These are phyloP conservation scores for Andrena hattorfiana DNA, from an alignment of 2,888 invertebrate species.

Conservation along the genomic window DNA sequence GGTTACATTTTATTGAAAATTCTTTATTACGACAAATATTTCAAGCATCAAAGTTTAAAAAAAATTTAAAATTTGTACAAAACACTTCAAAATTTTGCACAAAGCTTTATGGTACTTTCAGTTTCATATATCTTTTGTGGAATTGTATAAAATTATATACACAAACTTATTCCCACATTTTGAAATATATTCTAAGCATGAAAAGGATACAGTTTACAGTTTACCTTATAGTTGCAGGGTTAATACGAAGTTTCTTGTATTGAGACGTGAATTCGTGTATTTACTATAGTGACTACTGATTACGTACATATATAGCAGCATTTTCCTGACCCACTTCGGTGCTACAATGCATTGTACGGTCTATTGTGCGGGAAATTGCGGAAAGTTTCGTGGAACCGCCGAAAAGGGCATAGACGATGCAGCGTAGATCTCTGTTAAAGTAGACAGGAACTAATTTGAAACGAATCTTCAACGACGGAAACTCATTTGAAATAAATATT, in stretches of 20 bases:
- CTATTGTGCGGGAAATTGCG: conserved; percentile 52
- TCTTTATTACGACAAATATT: too few relatives aligned
- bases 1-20: too few relatives aligned
- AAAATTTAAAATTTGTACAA: too few relatives aligned
- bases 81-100: too few relatives aligned
- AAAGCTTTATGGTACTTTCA: too few relatives aligned
- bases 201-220: too few relatives aligned
- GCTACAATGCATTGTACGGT: conserved; percentile 31
- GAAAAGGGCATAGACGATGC: conserved; percentile 49
- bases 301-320: conserved; percentile 24
- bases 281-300: conserved; percentile 30
- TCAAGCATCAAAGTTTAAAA: too few relatives aligned
- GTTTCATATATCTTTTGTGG: too few relatives aligned
- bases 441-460: conserved; percentile 66
- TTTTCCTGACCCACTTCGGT: conserved; percentile 44
- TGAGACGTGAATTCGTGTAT: conserved; percentile 16
- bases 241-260: neutral
- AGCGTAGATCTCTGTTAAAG: conserved; percentile 53
- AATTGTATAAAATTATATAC: too few relatives aligned
- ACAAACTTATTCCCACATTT: too few relatives aligned
- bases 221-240: too few relatives aligned
- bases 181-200: too few relatives aligned
- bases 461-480: conserved; percentile 62
- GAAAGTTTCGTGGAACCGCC: conserved; percentile 48
- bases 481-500: conserved; percentile 61